Base-by-base conservation (phyloP, 1,140 invertebrate species). In the Alviniconcha marisindica region DNA sequence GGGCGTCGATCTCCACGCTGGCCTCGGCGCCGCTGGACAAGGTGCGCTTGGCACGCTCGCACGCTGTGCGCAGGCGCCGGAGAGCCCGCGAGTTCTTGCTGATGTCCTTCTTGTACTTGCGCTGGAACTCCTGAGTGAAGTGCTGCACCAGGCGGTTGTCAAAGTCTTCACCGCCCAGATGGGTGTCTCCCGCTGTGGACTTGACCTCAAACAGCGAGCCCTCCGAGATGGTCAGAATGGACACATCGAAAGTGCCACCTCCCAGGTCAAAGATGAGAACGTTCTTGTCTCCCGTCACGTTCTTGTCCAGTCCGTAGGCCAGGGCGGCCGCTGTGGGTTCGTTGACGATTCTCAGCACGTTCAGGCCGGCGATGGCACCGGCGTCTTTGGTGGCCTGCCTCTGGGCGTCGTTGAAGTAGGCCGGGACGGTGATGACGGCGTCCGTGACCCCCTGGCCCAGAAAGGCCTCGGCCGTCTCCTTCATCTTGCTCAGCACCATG, bases 121-220 rank as follows among this genome's bases (percentile, higher is more conserved):
- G 95, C 94, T 98, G 98, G 95, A 99, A 99, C 92, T 99, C 97
- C 92, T 98, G 96, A 0, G 97, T 96, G 89, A 99, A 99, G 93
- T 99, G 97, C 89, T 97, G 97, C 31, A 99, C 97, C 95, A 99
- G 96, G 56, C 97, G 94, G 91, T 97, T 99, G 92, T 99, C 98
- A 97, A 99, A 99, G 94, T 99, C 98, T 94, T 99, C 98, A 85
- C 98, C 98, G 91, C 98, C 98, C 93, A 89, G 81, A 77, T 89
- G 85, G 21, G 98, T 99, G 92, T 99, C 97, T 87, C 98, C 98
- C 87, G 97, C 97, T n/a, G 98, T 99, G 21, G 98, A 97, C 92
- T 97, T 97, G 18, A 98, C 97, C 93, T 98, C 97, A 84, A 96
- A 93, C 90, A 98, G 97, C 2, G 93, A 93, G 88, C 90, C 90